Evolutionary conservation across 2,113 vertebrate genomes (phyloP).

Genomic region (Phalacrocorax pelagicus): DNA sequence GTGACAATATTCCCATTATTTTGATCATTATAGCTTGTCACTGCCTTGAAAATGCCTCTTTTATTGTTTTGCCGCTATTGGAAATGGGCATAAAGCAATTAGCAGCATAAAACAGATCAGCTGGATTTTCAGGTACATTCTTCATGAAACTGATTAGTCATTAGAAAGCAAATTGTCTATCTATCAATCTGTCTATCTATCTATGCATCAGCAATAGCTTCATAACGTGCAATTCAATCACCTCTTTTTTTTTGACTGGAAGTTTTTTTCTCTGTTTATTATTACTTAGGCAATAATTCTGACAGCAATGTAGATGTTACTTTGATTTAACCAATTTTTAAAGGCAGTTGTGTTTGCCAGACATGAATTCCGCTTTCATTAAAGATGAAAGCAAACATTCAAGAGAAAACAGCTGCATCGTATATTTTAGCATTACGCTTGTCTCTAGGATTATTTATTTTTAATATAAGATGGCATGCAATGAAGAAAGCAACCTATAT

Average conservation of each 20-base stretch:
- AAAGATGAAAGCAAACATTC: slow-evolving; percentile 38
- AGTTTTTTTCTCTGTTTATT: slow-evolving; percentile 2
- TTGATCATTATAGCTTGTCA: not conserved
- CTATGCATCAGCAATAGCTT: not conserved
- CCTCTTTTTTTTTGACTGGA: not conserved
- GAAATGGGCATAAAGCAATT: slow-evolving; percentile 37
- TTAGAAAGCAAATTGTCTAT: not conserved
- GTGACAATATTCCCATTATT: not conserved
- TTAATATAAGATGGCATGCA: not conserved
- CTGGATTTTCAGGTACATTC: slow-evolving; percentile 2
- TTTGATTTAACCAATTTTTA: slow-evolving; percentile 46
- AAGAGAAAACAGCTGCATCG: slow-evolving; percentile 6
- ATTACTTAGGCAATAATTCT: slow-evolving; percentile 7
- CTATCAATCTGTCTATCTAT: not conserved
- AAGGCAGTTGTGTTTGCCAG: slow-evolving; percentile 39
- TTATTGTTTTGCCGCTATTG: slow-evolving; percentile 22
- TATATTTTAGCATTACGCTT: not conserved
- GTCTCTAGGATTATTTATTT: slow-evolving; percentile 8
- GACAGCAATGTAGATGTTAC: slow-evolving; percentile 17
- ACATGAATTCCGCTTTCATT: slow-evolving; percentile 1
- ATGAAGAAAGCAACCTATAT: not conserved
- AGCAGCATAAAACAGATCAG: not conserved
- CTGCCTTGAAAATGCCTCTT: not conserved
- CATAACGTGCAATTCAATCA: not conserved
- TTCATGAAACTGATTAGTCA: not conserved